Conservation (phyloP, 2,888 invertebrate species). For the Amblyteles armatorius region DNA sequence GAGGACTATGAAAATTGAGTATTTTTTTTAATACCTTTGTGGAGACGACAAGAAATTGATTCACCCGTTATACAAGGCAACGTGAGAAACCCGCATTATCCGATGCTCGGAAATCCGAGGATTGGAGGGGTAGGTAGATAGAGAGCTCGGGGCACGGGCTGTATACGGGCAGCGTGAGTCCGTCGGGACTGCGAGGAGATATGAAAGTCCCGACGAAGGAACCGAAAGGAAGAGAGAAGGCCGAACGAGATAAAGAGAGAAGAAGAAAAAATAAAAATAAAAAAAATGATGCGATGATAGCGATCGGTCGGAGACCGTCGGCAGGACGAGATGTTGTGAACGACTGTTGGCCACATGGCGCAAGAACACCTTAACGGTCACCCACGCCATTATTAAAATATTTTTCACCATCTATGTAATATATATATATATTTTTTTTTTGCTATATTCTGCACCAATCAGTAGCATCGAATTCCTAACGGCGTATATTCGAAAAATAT, state of each 20-base stretch:
- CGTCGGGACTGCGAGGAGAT: slow-evolving; percentile 53
- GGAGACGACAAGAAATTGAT: slow-evolving; percentile 16
- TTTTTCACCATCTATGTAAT: slow-evolving; percentile 3
- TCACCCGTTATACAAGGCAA: slow-evolving; percentile 38
- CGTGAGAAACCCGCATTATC: slow-evolving; percentile 62
- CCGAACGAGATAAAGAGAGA: slow-evolving; percentile 35
- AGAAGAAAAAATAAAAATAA: background rate
- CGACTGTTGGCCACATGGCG: slow-evolving; percentile 59
- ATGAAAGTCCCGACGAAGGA: slow-evolving; percentile 63
- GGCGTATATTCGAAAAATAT: background rate
- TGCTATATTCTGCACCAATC: background rate
- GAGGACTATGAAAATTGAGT: no score
- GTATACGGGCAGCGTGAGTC: slow-evolving; percentile 40
- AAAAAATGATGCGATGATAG: slow-evolving; percentile 42
- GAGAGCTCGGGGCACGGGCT: slow-evolving; percentile 47
- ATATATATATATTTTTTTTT: background rate
- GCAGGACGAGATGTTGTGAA: slow-evolving; percentile 53
- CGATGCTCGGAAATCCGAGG: slow-evolving; percentile 57
- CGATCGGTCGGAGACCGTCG: slow-evolving; percentile 52
- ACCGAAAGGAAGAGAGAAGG: slow-evolving; percentile 40
- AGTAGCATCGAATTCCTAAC: background rate
- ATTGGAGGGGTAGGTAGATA: slow-evolving; percentile 36
- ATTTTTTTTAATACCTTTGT: background rate
- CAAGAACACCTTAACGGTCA: slow-evolving; percentile 56
- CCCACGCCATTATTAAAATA: slow-evolving; percentile 56